Evolutionary conservation across 2,797 vertebrate species (phyloP).

Genomic region (Crocodylus rhombifer): DNA sequence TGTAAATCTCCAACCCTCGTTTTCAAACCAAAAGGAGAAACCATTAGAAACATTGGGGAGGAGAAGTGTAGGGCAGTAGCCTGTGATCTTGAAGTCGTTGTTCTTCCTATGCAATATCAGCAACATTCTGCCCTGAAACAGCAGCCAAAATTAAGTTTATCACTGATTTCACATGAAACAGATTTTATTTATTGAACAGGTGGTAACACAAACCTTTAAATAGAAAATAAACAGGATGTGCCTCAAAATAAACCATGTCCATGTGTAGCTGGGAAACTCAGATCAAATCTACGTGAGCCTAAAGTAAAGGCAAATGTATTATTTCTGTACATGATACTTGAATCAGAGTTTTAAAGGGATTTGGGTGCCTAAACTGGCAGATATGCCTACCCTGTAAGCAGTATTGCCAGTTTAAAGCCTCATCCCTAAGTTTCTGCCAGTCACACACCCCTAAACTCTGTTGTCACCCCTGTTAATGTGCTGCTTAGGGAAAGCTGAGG

Average conservation of each 20-base stretch:
- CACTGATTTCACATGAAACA: background rate
- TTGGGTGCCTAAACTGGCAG: background rate
- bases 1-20: too few species aligned
- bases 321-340: rapidly evolving
- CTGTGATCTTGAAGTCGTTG: background rate
- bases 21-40: too few species aligned
- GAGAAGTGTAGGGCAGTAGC: background rate
- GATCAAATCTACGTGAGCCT: background rate
- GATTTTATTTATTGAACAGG: constrained; percentile 39
- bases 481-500: too few species aligned
- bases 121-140: constrained; percentile 27
- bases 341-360: background rate
- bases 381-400: too few species aligned
- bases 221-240: constrained; percentile 15
- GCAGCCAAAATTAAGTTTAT: background rate
- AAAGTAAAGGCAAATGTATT: background rate
- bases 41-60: too few species aligned
- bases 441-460: too few species aligned
- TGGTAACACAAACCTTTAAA: background rate
- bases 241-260: background rate
- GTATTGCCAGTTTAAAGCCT: too few species aligned
- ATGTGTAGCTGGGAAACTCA: background rate
- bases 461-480: too few species aligned
- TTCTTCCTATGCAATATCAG: background rate
- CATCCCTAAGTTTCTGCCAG: too few species aligned